Evolutionary conservation across 2,888 invertebrate species (phyloP), one percentile per base, ranked within the genome.

Genomic region (Penaeus monodon): DNA sequence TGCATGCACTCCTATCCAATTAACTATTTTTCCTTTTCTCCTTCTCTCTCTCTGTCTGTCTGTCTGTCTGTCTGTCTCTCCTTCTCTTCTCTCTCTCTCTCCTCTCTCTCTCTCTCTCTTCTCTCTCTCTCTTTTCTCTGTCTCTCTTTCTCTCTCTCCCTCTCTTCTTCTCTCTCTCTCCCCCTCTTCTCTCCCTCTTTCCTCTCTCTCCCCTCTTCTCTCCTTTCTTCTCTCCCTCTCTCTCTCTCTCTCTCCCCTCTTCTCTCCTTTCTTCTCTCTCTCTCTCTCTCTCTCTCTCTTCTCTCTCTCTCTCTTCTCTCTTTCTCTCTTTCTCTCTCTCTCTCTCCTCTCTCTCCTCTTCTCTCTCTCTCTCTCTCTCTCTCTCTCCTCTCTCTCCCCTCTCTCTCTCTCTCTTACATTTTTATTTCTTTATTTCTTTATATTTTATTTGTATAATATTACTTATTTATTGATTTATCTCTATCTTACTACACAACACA

Each of bases 71-170:
- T 38, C n/a, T 66, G 44, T 24, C 77, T 68, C 68, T n/a, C 33
- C 14, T 14, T 24, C 66, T 68, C 76, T 24, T 49, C 49, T 44
- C 49, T n/a, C n/a, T 27, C 6, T 44, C 57, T 29, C 49, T 49
- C 81, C 81, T 68, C 70, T 81, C 68, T 27, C 14, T 44, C 44
- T 38, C 7, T n/a, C n/a, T 38, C 76, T 66, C 64, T 14, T 2
- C 3, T 64, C 29, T 27, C 0, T 64, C 1, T 17, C 57, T 68
- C 12, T 44, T 49, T n/a, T 22, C 17, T 81, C 70, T 81, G 57
- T 70, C 81, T 81, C 81, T 70, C 68, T 70, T 70, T 81, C 81
- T 81, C 70, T 44, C 68, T 81, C 57, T 81, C 70, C 29, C 7
- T 49, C 49, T 49, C 49, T 49, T 10, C 10, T 10, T 49, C 7